A percentile compares a stretch with the other conserved stretches of the same genome.
phyloP scores from a whole-genome alignment of 2,113 vertebrate species.

The Gadus macrocephalus region DNA sequence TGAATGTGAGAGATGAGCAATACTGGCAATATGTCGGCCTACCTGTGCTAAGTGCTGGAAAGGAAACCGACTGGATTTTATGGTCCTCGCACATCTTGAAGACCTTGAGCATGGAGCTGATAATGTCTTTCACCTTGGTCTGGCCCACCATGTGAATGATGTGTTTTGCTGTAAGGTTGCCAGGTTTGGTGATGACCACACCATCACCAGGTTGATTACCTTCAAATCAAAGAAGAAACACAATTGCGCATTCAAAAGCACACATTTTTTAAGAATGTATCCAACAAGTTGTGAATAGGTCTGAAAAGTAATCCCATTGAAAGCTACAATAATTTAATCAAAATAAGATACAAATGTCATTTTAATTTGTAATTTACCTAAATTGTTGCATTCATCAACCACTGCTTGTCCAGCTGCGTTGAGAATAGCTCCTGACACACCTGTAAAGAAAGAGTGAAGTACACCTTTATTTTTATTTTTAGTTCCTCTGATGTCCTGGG shows the following conservation, averaged over 20 bases:
- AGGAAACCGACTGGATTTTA: conserved; percentile 51
- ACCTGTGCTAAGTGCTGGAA: conserved; percentile 61
- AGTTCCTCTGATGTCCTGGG: no score
- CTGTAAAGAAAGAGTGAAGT: conserved; percentile 19
- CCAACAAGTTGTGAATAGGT: no score
- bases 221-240: conserved; percentile 12
- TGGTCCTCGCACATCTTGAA: conserved; percentile 48
- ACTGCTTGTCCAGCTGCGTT: conserved; percentile 53
- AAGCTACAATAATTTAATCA: no score
- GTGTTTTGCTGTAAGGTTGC: conserved; percentile 48
- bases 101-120: conserved; percentile 41
- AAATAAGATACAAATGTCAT: neutral
- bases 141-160: conserved; percentile 59
- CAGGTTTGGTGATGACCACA: conserved; percentile 48
- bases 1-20: neutral
- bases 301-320: no score
- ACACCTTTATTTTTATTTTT: no score
- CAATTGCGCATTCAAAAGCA: neutral
- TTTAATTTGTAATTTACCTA: conserved; percentile 34
- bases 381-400: conserved; percentile 43
- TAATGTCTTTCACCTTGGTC: conserved; percentile 40
- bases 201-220: conserved; percentile 44
- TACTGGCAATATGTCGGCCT: conserved; percentile 5
- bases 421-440: conserved; percentile 56
- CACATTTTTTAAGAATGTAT: no score